Conservation (phyloP, 2,888 invertebrate species). For the Cylindroiulus punctatus region DNA sequence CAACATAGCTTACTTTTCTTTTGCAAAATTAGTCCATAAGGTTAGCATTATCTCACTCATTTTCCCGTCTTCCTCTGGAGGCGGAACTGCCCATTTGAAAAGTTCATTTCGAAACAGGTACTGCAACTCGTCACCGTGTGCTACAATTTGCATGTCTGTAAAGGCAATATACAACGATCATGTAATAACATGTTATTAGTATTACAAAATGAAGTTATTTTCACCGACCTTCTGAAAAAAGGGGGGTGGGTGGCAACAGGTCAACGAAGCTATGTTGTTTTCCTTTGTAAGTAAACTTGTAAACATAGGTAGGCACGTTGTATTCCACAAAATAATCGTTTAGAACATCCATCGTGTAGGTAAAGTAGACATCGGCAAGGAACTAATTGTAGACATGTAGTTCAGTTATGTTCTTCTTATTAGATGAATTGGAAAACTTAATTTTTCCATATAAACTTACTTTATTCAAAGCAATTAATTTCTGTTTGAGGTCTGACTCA, state of each 20-base stretch:
- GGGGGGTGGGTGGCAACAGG: neutral
- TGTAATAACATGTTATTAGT: neutral
- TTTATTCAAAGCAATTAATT: neutral
- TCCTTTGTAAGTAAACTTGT: neutral
- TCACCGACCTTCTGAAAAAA: neutral
- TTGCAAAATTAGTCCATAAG: slow-evolving; percentile 15
- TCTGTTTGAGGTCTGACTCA: neutral
- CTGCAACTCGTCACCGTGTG: neutral
- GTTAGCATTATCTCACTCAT: neutral
- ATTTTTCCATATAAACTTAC: neutral
- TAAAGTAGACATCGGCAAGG: neutral
- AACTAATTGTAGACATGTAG: too few species aligned
- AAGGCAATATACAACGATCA: neutral
- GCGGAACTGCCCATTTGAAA: neutral
- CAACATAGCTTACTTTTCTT: neutral
- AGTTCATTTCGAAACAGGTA: neutral
- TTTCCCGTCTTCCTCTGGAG: neutral
- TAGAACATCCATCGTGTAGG: neutral
- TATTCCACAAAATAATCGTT: neutral
- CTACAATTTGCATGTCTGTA: neutral
- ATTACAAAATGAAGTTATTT: neutral
- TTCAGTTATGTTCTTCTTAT: too few species aligned
- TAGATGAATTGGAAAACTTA: too few species aligned
- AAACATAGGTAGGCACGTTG: neutral
- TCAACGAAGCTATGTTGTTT: neutral